Percentiles rank a stretch among this genome's conserved stretches.
Evolutionary conservation across 1,140 invertebrate species (phyloP).

Genomic region (Brachionus sp.): DNA sequence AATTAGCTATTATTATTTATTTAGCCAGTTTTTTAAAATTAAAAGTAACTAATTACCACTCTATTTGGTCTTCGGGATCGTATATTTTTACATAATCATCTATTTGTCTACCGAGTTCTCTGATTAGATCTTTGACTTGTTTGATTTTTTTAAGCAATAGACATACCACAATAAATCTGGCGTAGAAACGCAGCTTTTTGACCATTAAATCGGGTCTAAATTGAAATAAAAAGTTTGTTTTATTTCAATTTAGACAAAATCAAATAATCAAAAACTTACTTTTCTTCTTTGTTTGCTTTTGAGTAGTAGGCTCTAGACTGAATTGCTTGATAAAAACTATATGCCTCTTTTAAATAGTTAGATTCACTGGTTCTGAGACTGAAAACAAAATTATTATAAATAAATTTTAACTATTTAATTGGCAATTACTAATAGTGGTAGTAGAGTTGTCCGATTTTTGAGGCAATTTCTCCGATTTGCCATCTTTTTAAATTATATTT

Average conservation of each 20-base stretch:
- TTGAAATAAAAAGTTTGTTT: background rate
- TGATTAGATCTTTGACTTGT: slow-evolving; percentile 80
- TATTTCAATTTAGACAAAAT: background rate
- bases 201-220: slow-evolving; percentile 85
- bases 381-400: background rate
- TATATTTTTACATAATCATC: slow-evolving; percentile 90
- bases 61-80: slow-evolving; percentile 90
- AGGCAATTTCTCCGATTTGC: slow-evolving; percentile 98
- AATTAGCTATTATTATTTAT: too few relatives aligned
- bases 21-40: too few relatives aligned
- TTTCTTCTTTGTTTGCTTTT: slow-evolving; percentile 84
- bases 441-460: slow-evolving; percentile 96
- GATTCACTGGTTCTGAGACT: slow-evolving; percentile 84
- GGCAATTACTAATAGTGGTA: slow-evolving; percentile 82
- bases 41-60: slow-evolving; percentile 69
- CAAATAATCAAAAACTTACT: slow-evolving; percentile 60
- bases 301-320: slow-evolving; percentile 88
- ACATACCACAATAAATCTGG: slow-evolving; percentile 92
- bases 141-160: slow-evolving; percentile 89
- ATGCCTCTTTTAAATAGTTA: slow-evolving; percentile 90
- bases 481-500: slow-evolving; percentile 93
- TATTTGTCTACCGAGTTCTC: slow-evolving; percentile 74
- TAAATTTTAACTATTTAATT: slow-evolving; percentile 64
- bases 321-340: slow-evolving; percentile 92
- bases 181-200: slow-evolving; percentile 93